Evolutionary conservation across 2,797 vertebrate species (phyloP).

Genomic region (Diglossa cyanea): DNA sequence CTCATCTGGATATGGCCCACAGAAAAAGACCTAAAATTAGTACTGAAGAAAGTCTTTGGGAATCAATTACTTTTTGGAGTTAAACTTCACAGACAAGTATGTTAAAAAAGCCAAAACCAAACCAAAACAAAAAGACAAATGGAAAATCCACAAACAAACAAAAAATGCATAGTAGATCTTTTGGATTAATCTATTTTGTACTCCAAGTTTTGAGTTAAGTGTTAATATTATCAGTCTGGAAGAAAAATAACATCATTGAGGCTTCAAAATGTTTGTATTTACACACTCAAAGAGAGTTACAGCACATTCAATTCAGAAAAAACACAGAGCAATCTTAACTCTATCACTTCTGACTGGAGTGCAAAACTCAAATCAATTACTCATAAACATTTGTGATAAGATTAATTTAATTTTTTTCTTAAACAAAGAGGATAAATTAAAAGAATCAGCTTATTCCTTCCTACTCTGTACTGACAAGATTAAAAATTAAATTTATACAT

Average conservation of each 20-base stretch:
- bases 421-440: slow-evolving; percentile 81
- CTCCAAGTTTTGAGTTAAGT: background rate
- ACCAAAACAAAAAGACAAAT: background rate
- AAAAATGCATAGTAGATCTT: background rate
- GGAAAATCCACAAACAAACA: background rate
- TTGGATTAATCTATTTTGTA: background rate
- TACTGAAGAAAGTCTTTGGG: background rate
- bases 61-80: background rate
- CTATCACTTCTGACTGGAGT: slow-evolving; percentile 61
- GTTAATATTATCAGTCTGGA: background rate
- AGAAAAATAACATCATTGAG: background rate
- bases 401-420: slow-evolving; percentile 79
- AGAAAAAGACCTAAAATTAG: background rate
- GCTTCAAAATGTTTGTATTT: background rate
- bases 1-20: background rate
- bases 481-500: slow-evolving; percentile 87
- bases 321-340: slow-evolving; percentile 42
- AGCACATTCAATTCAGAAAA: background rate
- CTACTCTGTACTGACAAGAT: slow-evolving; percentile 82
- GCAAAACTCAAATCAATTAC: slow-evolving; percentile 76
- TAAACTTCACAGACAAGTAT: background rate
- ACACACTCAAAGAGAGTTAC: background rate
- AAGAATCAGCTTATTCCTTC: slow-evolving; percentile 78
- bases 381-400: slow-evolving; percentile 78
- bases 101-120: background rate